These are phyloP conservation scores for Porites lutea DNA, from an alignment of 64 coral and sea anemone genomes.

Conservation along the genomic window DNA sequence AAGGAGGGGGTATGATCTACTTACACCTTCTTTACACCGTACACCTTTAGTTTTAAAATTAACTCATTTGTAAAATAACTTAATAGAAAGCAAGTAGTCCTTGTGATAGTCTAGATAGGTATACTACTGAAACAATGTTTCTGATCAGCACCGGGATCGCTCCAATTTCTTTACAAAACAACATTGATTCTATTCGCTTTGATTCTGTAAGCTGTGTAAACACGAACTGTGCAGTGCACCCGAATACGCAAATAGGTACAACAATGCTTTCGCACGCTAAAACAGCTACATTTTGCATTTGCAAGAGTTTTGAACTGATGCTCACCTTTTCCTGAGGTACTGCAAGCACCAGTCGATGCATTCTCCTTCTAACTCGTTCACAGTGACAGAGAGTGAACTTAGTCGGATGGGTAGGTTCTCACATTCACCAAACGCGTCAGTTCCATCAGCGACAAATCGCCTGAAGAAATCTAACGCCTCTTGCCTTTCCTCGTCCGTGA, in stretches of 20 bases:
- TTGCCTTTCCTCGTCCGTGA: slow-evolving; percentile 72
- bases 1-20: too few species aligned
- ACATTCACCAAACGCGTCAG: slow-evolving; percentile 51
- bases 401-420: slow-evolving; percentile 77
- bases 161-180: too few species aligned
- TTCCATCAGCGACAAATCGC: slow-evolving; percentile 47
- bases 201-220: slow-evolving; percentile 39
- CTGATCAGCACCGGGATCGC: too few species aligned
- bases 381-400: slow-evolving; percentile 38
- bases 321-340: slow-evolving; percentile 77
- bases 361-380: slow-evolving; percentile 73
- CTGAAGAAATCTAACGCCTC: slow-evolving; percentile 65
- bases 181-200: too few species aligned
- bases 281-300: not conserved
- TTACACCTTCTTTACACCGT: too few species aligned
- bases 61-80: too few species aligned
- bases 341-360: slow-evolving; percentile 79
- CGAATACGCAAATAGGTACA: not conserved
- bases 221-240: not conserved
- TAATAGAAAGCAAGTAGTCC: too few species aligned
- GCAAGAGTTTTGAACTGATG: not conserved
- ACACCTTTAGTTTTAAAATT: too few species aligned
- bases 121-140: too few species aligned
- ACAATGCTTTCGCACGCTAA: slow-evolving; percentile 15
- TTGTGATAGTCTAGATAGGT: too few species aligned